phyloP scores from a whole-genome alignment of 2,888 invertebrate species.

The Rotaria magnacalcarata region DNA sequence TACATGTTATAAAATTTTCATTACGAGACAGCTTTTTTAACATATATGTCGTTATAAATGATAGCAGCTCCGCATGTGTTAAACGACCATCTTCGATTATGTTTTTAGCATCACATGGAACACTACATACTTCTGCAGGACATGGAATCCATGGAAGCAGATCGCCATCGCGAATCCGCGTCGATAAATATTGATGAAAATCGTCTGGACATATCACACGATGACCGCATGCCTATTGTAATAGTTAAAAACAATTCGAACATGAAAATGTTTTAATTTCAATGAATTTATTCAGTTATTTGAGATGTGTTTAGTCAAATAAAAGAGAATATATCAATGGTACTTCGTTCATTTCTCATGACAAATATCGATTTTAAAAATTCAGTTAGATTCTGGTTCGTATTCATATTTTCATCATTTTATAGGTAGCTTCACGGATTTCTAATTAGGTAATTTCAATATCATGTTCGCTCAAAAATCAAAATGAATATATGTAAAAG shows the following conservation, averaged over 20 bases:
- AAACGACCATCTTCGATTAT: background rate
- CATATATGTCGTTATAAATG: constrained; percentile 10
- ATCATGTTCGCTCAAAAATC: too few species aligned
- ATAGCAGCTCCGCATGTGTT: background rate
- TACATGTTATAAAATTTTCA: constrained; percentile 12
- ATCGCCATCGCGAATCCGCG: constrained; percentile 1
- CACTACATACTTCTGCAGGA: constrained; percentile 3
- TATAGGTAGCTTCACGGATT: too few species aligned
- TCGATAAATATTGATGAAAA: constrained; percentile 34
- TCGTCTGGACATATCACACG: constrained; percentile 27
- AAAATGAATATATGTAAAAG: too few species aligned
- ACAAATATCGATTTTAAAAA: too few species aligned
- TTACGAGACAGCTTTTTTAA: background rate
- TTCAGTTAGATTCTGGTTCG: too few species aligned
- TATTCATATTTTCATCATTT: too few species aligned
- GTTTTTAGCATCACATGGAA: background rate
- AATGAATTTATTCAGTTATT: too few species aligned
- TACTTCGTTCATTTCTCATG: too few species aligned
- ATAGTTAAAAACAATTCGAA: background rate
- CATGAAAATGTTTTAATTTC: too few species aligned
- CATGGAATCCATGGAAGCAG: constrained; percentile 19
- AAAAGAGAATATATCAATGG: too few species aligned
- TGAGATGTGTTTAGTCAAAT: too few species aligned
- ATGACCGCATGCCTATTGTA: background rate
- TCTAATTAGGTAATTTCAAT: too few species aligned